Percentiles rank a stretch among this genome's conserved stretches.
These are phyloP conservation scores for Papilio xuthus DNA, from an alignment of 1,140 invertebrate genomes.

Conservation along the genomic window DNA sequence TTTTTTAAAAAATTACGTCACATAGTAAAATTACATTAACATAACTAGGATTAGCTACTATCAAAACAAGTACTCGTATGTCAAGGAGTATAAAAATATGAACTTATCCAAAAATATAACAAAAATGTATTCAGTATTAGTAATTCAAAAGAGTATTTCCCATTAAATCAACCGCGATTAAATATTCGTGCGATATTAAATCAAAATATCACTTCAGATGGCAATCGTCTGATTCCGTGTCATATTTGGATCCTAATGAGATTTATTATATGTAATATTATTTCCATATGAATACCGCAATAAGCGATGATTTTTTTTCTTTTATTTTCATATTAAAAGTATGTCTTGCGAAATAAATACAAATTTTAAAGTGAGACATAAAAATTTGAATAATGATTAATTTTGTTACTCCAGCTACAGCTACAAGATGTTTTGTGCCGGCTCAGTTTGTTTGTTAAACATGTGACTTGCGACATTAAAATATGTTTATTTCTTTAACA, in stretches of 20 bases:
- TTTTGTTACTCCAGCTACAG: background rate
- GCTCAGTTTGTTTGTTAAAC: background rate
- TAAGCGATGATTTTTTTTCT: background rate
- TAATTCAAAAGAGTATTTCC: too few species aligned
- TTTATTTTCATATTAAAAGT: background rate
- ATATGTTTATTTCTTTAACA: background rate
- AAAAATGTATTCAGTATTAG: too few species aligned
- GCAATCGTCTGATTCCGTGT: background rate
- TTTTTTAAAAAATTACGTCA: background rate
- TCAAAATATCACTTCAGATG: background rate
- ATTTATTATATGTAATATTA: background rate
- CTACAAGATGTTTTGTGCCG: background rate
- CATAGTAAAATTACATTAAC: too few species aligned
- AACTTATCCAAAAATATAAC: too few species aligned
- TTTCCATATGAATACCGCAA: background rate
- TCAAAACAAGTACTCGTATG: background rate
- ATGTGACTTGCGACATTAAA: background rate
- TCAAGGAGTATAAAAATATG: too few species aligned
- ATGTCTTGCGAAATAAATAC: background rate
- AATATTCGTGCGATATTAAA: too few species aligned
- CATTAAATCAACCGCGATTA: too few species aligned
- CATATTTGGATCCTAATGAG: background rate
- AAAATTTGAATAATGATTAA: constrained; percentile 16
- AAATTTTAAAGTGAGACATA: constrained; percentile 3
- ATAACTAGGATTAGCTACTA: background rate